Evolutionary conservation across 1,140 invertebrate species (phyloP).

Genomic region (Dermatophagoides farinae): DNA sequence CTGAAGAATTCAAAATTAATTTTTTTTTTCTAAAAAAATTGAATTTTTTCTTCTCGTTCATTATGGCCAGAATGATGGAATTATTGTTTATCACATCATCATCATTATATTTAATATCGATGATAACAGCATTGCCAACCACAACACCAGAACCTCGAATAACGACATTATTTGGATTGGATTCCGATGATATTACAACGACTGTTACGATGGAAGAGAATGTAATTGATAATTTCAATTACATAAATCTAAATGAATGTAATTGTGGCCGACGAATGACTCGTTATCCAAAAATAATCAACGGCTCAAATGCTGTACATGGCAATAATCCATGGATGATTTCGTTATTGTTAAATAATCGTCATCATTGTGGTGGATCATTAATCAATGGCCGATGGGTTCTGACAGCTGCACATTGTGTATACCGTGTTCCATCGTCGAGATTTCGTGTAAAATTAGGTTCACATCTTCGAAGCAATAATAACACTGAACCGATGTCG

Average conservation of each 20-base stretch:
- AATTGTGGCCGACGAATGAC: neutral
- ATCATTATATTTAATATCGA: too few relatives aligned
- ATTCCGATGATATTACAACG: too few relatives aligned
- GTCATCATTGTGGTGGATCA: conserved; percentile 41
- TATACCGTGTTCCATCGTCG: conserved; percentile 27
- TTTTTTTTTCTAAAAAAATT: too few relatives aligned
- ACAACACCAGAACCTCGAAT: too few relatives aligned
- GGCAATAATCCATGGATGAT: conserved; percentile 17
- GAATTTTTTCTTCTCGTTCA: too few relatives aligned
- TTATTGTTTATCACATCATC: too few relatives aligned
- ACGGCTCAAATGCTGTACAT: conserved; percentile 1
- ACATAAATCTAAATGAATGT: neutral
- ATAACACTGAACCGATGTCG: conserved; percentile 4
- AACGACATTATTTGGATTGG: too few relatives aligned
- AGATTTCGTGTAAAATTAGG: conserved; percentile 16
- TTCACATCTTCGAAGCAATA: conserved; percentile 31
- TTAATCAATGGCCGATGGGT: conserved; percentile 31
- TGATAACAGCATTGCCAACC: too few relatives aligned
- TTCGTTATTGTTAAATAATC: conserved; percentile 25
- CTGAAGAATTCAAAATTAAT: too few relatives aligned
- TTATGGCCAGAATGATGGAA: too few relatives aligned
- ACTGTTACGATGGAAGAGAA: too few relatives aligned
- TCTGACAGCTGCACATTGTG: conserved; percentile 55
- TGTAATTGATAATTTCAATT: too few relatives aligned
- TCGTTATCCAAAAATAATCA: conserved; percentile 12